Percentiles rank a stretch among this genome's conserved stretches.
phyloP scores from a whole-genome alignment of 2,888 invertebrate genomes.

The Melipona bicolor region DNA sequence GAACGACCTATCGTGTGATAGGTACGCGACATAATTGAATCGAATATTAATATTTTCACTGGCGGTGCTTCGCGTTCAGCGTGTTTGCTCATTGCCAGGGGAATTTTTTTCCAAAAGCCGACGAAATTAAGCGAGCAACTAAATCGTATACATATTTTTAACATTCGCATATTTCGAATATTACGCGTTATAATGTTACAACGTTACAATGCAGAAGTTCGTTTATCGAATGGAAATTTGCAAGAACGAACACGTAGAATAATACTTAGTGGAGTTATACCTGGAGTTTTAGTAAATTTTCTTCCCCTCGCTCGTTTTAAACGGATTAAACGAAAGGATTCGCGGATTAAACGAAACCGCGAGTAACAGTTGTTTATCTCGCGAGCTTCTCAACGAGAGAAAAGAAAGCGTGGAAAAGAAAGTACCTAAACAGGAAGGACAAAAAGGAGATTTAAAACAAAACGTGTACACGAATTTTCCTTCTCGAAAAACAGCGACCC shows the following conservation, averaged over 20 bases:
- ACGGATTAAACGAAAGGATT: background rate
- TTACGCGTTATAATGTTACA: background rate
- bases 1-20: background rate
- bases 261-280: background rate
- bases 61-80: background rate
- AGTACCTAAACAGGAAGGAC: too few relatives aligned
- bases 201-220: background rate
- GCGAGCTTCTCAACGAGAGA: too few relatives aligned
- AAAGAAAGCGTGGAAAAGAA: background rate
- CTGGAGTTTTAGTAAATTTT: background rate
- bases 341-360: background rate
- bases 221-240: background rate
- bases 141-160: background rate
- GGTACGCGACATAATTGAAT: background rate
- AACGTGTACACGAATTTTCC: background rate
- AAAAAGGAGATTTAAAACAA: background rate
- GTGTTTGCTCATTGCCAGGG: too few relatives aligned
- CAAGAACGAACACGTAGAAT: background rate
- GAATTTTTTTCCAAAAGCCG: background rate
- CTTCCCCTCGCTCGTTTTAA: background rate
- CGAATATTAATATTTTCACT: background rate
- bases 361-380: too few relatives aligned
- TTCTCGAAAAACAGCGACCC: background rate
- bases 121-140: background rate
- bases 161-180: background rate